Evolutionary conservation across 2,797 vertebrate species (phyloP).

Genomic region (Chiloscyllium punctatum): DNA sequence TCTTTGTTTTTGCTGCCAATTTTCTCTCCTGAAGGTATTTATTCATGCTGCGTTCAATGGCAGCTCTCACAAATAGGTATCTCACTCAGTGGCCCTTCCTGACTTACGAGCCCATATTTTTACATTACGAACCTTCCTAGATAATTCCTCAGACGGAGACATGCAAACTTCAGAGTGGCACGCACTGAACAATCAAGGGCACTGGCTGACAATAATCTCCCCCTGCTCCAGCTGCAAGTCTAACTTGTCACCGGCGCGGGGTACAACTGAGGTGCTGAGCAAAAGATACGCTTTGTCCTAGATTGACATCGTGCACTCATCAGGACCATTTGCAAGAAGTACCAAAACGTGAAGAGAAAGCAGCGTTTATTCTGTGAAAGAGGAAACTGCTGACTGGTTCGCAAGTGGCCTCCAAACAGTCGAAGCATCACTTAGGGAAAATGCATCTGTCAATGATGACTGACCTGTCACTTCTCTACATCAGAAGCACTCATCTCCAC

Average conservation of each 20-base stretch:
- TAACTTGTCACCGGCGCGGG: background rate
- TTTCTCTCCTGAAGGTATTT: background rate
- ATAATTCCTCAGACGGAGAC: background rate
- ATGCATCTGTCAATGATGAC: too few relatives aligned
- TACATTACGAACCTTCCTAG: background rate
- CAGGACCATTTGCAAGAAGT: too few relatives aligned
- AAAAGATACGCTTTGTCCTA: too few relatives aligned
- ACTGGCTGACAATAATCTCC: background rate
- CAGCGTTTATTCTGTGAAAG: too few relatives aligned
- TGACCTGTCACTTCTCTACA: background rate
- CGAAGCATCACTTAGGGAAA: too few relatives aligned
- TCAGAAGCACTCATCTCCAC: background rate
- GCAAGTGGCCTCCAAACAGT: too few relatives aligned
- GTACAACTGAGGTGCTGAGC: background rate
- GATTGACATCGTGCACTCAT: too few relatives aligned
- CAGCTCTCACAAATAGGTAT: background rate
- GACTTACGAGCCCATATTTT: background rate
- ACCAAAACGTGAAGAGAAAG: too few relatives aligned
- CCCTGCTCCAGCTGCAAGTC: too few relatives aligned
- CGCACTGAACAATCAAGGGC: background rate
- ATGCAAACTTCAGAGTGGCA: background rate
- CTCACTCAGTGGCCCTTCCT: background rate
- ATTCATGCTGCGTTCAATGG: background rate
- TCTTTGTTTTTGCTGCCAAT: background rate
- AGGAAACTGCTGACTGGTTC: too few relatives aligned